Base-by-base conservation (phyloP, 2,797 vertebrate genomes). In the Eulemur rubriventer region DNA sequence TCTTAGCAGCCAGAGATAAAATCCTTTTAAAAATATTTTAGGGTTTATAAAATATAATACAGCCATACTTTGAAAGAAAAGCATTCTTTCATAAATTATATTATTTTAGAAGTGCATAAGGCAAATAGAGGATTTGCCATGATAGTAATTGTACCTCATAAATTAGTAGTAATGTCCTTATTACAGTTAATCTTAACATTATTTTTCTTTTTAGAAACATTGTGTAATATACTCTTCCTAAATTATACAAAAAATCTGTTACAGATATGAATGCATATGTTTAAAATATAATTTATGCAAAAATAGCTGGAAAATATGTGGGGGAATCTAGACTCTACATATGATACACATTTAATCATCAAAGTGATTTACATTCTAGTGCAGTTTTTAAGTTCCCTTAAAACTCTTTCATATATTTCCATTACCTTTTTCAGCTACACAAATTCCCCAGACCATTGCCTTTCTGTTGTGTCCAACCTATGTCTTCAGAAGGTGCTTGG, bases 271-370 rank as follows among this genome's bases (percentile, higher is more conserved):
- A 59, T 73, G 16, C 2, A 9, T 80, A n/a, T 63, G 8, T 69
- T 67, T 81, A 63, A 89, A 61, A 20, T 61, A 69, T 35, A 92
- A 94, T 35, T 92, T 70, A 69, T 73, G 14, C 9, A 81, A 87
- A 91, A 76, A 52, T 33, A 84, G 2, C 17, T 35, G 59, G n/a
- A 33, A 73, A 85, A 76, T 83, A 35, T 76, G 18, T 86, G 73
- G 14, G 7, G 20, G 8, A 78, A 43, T 86, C 28, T 72, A 7
- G 43, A 41, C 17, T 78, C 12, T 75, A 46, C n/a, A 55, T 20
- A 22, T 46, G 7, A 48, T 11, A 16, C 1, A 46, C 61, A 50
- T 61, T 83, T 78, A 84, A 75, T 20, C 11, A 89, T 24, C 5
- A 80, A 89, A 48, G 20, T 14, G 7, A 84, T 85, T 90, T 69